Conservation (phyloP, 2,888 invertebrate species). For the Melanostoma mellinum region DNA sequence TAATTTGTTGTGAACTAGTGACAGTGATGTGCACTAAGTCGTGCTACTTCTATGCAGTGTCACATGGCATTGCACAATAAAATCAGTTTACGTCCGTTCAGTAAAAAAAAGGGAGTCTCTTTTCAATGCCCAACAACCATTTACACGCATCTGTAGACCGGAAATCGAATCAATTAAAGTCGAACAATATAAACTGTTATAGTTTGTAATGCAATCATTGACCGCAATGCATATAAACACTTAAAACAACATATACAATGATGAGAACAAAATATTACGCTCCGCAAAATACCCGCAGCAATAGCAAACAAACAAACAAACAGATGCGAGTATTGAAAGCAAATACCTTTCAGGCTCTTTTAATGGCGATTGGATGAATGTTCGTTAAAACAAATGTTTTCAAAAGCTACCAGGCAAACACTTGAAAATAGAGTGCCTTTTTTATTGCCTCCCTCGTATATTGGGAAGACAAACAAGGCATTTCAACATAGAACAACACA, state of each 20-base stretch:
- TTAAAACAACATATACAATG: too few relatives aligned
- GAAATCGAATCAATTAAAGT: slow-evolving; percentile 28
- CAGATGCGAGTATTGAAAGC: neutral
- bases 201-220: neutral
- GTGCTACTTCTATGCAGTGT: slow-evolving; percentile 33
- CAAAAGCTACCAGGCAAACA: neutral
- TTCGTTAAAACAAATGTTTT: neutral
- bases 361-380: neutral
- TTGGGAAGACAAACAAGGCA: too few relatives aligned
- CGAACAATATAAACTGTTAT: neutral
- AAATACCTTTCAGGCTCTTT: neutral
- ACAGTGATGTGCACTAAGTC: slow-evolving; percentile 27
- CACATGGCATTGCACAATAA: slow-evolving; percentile 1
- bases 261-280: too few relatives aligned
- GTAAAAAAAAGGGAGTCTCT: neutral
- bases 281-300: too few relatives aligned
- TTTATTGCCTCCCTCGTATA: neutral
- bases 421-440: neutral
- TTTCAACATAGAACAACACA: too few relatives aligned
- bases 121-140: neutral
- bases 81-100: neutral
- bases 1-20: slow-evolving; percentile 15
- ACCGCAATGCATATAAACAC: neutral
- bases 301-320: too few relatives aligned
- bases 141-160: neutral